These are phyloP conservation scores for Mareca penelope DNA, from an alignment of 2,797 vertebrate species.

Conservation along the genomic window DNA sequence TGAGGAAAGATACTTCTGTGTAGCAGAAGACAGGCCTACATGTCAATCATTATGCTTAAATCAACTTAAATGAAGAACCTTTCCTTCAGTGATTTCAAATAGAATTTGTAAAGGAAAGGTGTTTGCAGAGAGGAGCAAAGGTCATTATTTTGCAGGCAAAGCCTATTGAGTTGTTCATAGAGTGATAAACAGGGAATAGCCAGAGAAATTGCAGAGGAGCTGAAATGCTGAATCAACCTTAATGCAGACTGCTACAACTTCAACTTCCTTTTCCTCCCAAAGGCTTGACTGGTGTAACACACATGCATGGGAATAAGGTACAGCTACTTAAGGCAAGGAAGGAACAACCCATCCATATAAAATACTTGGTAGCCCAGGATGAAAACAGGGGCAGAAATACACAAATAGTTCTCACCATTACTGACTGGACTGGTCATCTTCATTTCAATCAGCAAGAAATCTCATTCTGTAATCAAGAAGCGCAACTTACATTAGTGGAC, in stretches of 20 bases:
- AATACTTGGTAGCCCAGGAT: background rate
- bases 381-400: background rate
- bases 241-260: background rate
- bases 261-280: background rate
- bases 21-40: background rate
- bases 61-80: background rate
- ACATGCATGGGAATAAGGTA: background rate
- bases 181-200: background rate
- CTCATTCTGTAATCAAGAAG: slow-evolving; percentile 71
- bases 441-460: slow-evolving; percentile 56
- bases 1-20: background rate
- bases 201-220: background rate
- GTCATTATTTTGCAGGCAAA: background rate
- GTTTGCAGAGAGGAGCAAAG: background rate
- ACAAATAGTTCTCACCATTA: slow-evolving; percentile 60
- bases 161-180: background rate
- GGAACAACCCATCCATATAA: background rate
- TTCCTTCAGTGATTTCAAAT: background rate
- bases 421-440: slow-evolving; percentile 67
- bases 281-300: background rate
- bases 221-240: background rate
- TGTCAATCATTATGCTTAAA: background rate
- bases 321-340: background rate
- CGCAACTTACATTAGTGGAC: slow-evolving; percentile 24
- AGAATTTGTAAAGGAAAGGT: background rate